Base-by-base conservation (phyloP, 2,797 vertebrate species). In the Acropternis orthonyx region DNA sequence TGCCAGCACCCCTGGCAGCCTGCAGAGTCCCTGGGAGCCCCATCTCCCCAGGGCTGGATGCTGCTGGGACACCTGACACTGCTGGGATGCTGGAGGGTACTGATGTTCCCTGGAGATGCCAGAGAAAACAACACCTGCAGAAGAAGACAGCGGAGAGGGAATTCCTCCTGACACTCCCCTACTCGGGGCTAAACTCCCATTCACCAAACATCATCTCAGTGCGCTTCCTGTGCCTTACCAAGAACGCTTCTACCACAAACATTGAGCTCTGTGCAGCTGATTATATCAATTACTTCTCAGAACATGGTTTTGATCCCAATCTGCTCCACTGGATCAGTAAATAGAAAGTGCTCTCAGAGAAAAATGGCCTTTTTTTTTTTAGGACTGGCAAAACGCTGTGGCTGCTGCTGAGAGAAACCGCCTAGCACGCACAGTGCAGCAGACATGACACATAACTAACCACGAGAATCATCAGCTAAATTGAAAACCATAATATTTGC, bases 261-360 rank as follows among this genome's bases (percentile, higher is more conserved):
- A 58, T 77, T 88, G 89, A 65, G 84, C 87, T 77, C 87, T 15
- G 61, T 61, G 85, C 46, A 63, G 94, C 95, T 97, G 96, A 96
- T 97, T 85, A 92, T 76, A 97, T 95, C 94, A 96, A 96, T 97
- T 97, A 97, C 97, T 97, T 97, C 96, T 96, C 96, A 96, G 97
- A 97, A 97, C 92, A 87, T 83, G 95, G 71, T 95, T 97, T 97
- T 97, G 97, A 97, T 98, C 94, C 97, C 52, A 52, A 85, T 61
- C 94, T 97, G 95, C 97, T 98, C 97, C 97, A 79, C 92, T 97
- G 97, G 96, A 97, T 98, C 97, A 97, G 97, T 95, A 97, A 98
- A 97, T 95, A 97, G 96, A 98, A 98, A 97, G 96, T 71, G 80
- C 74, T 97, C 79, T n/a, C 95, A 39, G 96, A 97, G 97, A 97